phyloP scores from a whole-genome alignment of 1,140 invertebrate species.

The Anastrepha obliqua region DNA sequence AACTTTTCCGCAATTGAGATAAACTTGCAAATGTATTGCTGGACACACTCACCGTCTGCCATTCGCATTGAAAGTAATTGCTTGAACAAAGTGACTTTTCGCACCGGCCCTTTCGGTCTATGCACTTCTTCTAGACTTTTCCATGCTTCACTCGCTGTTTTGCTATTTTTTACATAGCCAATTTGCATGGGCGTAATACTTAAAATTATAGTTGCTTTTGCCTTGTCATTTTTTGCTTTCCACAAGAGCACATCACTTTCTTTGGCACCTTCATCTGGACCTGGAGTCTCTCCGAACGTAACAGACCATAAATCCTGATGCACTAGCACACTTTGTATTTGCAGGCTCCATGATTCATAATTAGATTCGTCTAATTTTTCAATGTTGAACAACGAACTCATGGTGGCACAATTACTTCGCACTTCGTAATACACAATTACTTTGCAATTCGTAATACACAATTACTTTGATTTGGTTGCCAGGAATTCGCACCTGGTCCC shows the following conservation, averaged over 20 bases:
- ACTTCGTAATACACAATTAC: too few relatives aligned
- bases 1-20: conserved; percentile 53
- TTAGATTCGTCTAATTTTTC: conserved; percentile 54
- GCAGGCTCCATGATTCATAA: conserved; percentile 53
- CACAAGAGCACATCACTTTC: not conserved
- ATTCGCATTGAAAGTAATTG: conserved; percentile 48
- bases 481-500: not conserved
- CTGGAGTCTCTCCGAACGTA: not conserved
- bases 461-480: not conserved
- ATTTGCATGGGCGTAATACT: conserved; percentile 46
- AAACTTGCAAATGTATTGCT: conserved; percentile 45
- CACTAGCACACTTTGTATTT: conserved; percentile 31
- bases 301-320: not conserved
- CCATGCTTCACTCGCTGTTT: conserved; percentile 53
- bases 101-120: conserved; percentile 55
- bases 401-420: conserved; percentile 23
- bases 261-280: not conserved
- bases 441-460: not conserved
- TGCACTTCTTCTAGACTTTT: conserved; percentile 13
- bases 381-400: conserved; percentile 39
- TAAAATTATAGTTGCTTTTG: conserved; percentile 42
- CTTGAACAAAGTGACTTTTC: conserved; percentile 57
- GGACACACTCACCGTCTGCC: conserved; percentile 17
- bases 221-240: conserved; percentile 18
- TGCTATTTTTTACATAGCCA: conserved; percentile 41